Conservation (phyloP, 2,888 invertebrate species). For the Oxytorus armatus region DNA sequence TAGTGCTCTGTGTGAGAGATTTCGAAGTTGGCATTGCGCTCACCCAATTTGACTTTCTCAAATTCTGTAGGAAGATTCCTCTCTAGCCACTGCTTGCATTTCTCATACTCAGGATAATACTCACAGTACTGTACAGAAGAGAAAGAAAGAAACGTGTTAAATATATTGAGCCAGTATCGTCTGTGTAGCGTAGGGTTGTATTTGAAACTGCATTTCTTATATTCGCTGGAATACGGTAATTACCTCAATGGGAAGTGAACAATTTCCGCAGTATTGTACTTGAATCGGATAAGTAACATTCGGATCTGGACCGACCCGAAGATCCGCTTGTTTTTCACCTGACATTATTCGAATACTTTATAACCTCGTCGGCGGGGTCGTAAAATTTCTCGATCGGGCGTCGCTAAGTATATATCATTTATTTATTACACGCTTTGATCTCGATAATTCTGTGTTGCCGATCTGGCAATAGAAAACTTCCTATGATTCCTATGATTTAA, state of each 20-base stretch:
- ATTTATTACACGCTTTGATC: slow-evolving; percentile 8
- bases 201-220: background rate
- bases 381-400: slow-evolving; percentile 13
- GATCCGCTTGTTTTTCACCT: slow-evolving; percentile 72
- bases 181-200: slow-evolving; percentile 10
- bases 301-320: slow-evolving; percentile 87
- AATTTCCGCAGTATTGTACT: slow-evolving; percentile 97
- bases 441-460: background rate
- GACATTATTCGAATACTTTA: slow-evolving; percentile 76
- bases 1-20: background rate
- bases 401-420: background rate
- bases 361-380: slow-evolving; percentile 51
- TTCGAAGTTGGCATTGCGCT: slow-evolving; percentile 71
- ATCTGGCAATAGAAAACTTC: background rate
- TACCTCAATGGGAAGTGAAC: slow-evolving; percentile 97
- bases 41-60: slow-evolving; percentile 92
- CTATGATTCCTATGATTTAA: background rate
- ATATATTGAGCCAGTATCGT: background rate
- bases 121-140: slow-evolving; percentile 93
- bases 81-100: slow-evolving; percentile 98
- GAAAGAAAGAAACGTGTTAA: slow-evolving; percentile 45
- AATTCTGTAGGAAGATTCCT: slow-evolving; percentile 97
- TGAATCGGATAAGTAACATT: slow-evolving; percentile 92
- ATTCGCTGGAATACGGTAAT: slow-evolving; percentile 67
- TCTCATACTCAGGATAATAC: slow-evolving; percentile 98